Evolutionary conservation across 2,797 vertebrate genomes (phyloP), one percentile per base, ranked within the genome.

Genomic region (Hippocampus kuda): DNA sequence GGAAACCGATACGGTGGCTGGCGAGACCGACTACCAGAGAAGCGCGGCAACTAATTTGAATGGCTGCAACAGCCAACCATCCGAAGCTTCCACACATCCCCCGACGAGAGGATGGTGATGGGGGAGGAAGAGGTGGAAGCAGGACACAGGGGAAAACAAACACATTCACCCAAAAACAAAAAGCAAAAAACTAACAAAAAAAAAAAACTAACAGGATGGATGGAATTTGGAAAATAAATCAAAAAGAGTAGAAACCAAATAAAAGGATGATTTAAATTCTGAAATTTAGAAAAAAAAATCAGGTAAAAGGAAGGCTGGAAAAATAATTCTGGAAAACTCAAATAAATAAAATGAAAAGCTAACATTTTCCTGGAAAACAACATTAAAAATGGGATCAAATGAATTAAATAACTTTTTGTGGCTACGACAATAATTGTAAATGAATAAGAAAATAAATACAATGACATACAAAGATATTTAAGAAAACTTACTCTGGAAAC

Each of bases 401-500:
- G 44, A 46, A 46, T 15, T 46, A 46, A 2, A 46, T 46, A 11
- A 46, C 44, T 46, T 11, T 46, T 46, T 46, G 34, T 38, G 34
- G 34, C 34, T 38, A 38, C 7, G 34, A 38, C 34, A 38, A 7
- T 38, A 38, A 34, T 34, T 34, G 34, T 34, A 34, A 34, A 34
- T 34, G 34, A 34, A 34, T 6, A 34, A 34, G 34, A 34, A 34
- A 34, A 34, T 3, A 46, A 46, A 46, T 46, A 13, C 44, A 24
- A 9, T 10, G 10, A 11, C 20, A n/a, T 4, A 3, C 22, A n/a
- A 24, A 3, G 10, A 57, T 12, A 27, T 15, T 4, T 27, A 57
- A 16, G 11, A 13, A 15, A 81, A 88, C 87, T 89, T 88, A 89
- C 87, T 85, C 73, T 88, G 87, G 68, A 87, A 89, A 86, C 86